phyloP scores from a whole-genome alignment of 1,140 invertebrate species.

The Drosophila kikkawai region DNA sequence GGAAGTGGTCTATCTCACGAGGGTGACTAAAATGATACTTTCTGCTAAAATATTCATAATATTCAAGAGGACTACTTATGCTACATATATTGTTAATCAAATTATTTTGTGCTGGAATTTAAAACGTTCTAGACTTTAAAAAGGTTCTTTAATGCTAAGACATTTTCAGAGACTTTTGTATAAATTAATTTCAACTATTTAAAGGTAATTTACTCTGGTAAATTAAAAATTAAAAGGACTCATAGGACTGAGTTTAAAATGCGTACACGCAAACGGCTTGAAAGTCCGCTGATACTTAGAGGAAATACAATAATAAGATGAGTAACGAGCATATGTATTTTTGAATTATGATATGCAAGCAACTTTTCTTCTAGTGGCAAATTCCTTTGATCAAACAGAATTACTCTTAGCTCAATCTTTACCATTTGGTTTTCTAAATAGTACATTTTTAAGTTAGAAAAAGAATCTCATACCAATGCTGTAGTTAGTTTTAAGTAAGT shows the following conservation, averaged over 20 bases:
- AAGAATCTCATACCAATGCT: background rate
- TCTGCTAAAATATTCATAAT: slow-evolving; percentile 12
- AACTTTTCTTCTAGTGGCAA: too few relatives aligned
- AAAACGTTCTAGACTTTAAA: background rate
- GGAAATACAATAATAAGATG: too few relatives aligned
- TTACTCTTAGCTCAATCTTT: too few relatives aligned
- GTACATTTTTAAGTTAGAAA: background rate
- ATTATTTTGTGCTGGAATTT: background rate
- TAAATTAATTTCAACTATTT: too few relatives aligned
- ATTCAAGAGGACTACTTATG: background rate
- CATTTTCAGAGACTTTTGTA: background rate
- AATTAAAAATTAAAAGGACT: background rate
- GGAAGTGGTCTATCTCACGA: slow-evolving; percentile 10
- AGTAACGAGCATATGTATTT: too few relatives aligned
- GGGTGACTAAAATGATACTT: slow-evolving; percentile 21
- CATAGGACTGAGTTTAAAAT: too few relatives aligned
- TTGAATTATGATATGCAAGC: too few relatives aligned
- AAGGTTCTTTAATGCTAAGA: background rate
- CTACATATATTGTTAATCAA: background rate
- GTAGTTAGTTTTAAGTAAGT: background rate
- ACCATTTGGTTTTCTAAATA: too few relatives aligned
- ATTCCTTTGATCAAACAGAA: too few relatives aligned
- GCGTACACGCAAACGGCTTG: too few relatives aligned
- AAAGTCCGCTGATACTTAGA: too few relatives aligned
- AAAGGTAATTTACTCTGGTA: background rate